phyloP scores from a whole-genome alignment of 2,797 vertebrate genomes.

The Vultur gryphus region DNA sequence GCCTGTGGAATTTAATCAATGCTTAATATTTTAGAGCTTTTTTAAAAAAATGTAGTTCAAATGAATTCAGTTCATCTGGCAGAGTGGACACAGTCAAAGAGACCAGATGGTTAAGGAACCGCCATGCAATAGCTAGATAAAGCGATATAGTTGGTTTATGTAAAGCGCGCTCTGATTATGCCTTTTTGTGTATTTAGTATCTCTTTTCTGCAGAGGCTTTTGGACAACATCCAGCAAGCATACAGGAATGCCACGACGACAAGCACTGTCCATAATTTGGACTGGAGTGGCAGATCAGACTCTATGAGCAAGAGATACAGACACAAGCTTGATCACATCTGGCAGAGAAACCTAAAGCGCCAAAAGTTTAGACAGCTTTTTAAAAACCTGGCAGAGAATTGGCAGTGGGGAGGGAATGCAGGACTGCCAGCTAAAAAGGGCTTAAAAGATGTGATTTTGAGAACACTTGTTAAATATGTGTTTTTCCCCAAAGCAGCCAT shows the following conservation, averaged over 20 bases:
- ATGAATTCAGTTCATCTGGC: background rate
- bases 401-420: background rate
- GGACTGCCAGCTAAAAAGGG: background rate
- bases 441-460: background rate
- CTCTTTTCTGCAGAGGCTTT: background rate
- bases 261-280: background rate
- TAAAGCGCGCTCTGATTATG: background rate
- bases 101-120: background rate
- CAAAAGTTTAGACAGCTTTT: background rate
- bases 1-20: background rate
- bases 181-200: background rate
- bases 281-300: background rate
- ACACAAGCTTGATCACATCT: background rate
- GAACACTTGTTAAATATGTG: background rate
- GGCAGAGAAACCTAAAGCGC: background rate
- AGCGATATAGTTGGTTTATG: background rate
- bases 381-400: constrained; percentile 15
- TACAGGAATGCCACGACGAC: background rate
- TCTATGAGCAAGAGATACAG: background rate
- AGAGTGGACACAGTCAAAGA: background rate
- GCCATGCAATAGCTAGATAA: background rate
- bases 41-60: background rate
- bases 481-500: background rate
- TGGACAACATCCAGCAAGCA: background rate
- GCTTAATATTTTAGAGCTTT: background rate